phyloP scores from a whole-genome alignment of 2,888 invertebrate species.

The Limnephilus marmoratus region DNA sequence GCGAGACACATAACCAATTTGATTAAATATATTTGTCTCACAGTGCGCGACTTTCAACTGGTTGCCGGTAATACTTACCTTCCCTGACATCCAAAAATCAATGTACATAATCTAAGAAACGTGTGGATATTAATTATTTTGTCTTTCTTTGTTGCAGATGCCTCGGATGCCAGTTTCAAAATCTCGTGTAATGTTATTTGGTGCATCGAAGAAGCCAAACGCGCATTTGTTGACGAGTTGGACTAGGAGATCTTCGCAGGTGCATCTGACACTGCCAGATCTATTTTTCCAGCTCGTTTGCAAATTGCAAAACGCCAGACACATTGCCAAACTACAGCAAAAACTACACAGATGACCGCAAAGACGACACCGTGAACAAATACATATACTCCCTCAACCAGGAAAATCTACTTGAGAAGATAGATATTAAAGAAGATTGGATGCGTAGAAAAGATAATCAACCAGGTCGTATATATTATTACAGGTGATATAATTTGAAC shows the following conservation, averaged over 20 bases:
- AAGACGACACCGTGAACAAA: not conserved
- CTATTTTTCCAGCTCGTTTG: slow-evolving; percentile 79
- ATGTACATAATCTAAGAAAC: not conserved
- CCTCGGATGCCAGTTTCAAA: not conserved
- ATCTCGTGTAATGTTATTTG: not conserved
- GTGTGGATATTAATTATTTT: not conserved
- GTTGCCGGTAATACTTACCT: too few relatives aligned
- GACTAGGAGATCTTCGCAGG: slow-evolving; percentile 79
- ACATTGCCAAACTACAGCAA: not conserved
- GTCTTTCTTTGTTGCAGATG: not conserved
- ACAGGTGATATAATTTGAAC: not conserved
- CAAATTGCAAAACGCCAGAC: not conserved
- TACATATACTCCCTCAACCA: too few relatives aligned
- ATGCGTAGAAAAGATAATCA: not conserved
- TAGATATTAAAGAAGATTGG: not conserved
- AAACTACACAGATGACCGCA: not conserved
- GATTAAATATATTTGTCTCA: too few relatives aligned
- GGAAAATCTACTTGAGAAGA: not conserved
- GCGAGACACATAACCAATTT: too few relatives aligned
- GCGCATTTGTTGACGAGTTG: slow-evolving; percentile 75
- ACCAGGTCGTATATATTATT: not conserved
- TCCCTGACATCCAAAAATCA: too few relatives aligned
- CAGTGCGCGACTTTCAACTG: too few relatives aligned
- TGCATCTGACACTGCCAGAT: slow-evolving; percentile 76
- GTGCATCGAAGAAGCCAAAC: not conserved